Evolutionary conservation across 2,797 vertebrate genomes (phyloP).

Genomic region (Psittacula echo): DNA sequence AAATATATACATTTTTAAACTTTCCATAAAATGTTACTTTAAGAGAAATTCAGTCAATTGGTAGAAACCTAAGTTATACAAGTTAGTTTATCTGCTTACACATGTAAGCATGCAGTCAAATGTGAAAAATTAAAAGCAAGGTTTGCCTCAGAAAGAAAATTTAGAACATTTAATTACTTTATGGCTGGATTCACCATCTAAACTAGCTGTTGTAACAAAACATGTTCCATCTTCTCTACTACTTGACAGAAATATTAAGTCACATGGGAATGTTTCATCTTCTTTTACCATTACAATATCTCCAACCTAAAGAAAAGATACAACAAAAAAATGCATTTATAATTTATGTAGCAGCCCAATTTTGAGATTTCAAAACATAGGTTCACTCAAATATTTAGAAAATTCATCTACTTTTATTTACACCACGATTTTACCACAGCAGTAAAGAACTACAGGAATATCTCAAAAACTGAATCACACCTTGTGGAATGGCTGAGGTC

Average conservation of each 20-base stretch:
- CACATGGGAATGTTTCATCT: conserved; percentile 94
- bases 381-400: background rate
- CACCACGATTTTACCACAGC: background rate
- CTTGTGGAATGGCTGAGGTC: background rate
- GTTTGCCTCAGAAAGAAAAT: background rate
- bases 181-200: conserved; percentile 97
- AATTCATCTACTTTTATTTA: background rate
- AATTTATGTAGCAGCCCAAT: background rate
- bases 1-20: background rate
- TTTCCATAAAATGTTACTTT: background rate
- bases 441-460: background rate
- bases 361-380: background rate
- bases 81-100: background rate
- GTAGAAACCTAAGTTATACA: background rate
- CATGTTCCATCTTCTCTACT: conserved; percentile 92
- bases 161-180: conserved; percentile 80
- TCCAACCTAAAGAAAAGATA: conserved; percentile 83
- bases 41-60: background rate
- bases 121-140: background rate
- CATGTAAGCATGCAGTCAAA: background rate
- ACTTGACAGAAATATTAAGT: conserved; percentile 92
- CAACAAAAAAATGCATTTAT: background rate
- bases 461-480: background rate
- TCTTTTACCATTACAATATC: conserved; percentile 94
- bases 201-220: conserved; percentile 94